These are phyloP conservation scores for Rhabdophis nuchalis DNA, from an alignment of 2,797 vertebrate genomes.

Conservation along the genomic window DNA sequence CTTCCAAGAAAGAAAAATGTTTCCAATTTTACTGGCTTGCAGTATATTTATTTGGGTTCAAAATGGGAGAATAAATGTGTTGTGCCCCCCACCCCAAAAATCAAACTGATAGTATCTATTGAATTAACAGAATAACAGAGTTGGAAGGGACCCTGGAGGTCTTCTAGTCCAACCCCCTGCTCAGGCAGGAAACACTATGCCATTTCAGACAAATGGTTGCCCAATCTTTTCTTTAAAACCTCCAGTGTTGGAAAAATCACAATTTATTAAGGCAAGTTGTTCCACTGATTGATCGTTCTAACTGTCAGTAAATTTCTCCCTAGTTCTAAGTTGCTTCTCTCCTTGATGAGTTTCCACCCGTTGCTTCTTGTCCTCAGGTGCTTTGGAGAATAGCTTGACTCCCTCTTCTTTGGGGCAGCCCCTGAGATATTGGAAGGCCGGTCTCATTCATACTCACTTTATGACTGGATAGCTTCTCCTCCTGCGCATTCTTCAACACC, in stretches of 20 bases:
- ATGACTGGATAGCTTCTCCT: conserved; percentile 26
- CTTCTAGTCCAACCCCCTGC: too few species aligned
- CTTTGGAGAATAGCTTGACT: not conserved
- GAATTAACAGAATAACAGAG: not conserved
- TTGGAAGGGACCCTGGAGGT: not conserved
- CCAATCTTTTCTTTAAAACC: too few species aligned
- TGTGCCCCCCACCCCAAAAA: not conserved
- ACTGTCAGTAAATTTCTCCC: not conserved
- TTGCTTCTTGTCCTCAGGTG: not conserved
- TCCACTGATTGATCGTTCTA: too few species aligned
- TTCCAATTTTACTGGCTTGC: not conserved
- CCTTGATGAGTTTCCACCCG: not conserved
- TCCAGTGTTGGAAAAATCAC: too few species aligned
- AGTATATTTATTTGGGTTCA: not conserved
- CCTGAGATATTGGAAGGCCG: not conserved
- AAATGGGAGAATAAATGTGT: not conserved
- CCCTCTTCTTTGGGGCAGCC: too few species aligned
- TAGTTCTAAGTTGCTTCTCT: not conserved
- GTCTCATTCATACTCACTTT: conserved; percentile 46
- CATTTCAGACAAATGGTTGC: too few species aligned
- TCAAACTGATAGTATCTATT: not conserved
- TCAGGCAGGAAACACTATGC: too few species aligned
- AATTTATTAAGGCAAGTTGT: too few species aligned
- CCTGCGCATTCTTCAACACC: conserved; percentile 13
- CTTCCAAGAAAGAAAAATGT: not conserved